Percentiles rank a stretch among this genome's conserved stretches.
phyloP scores from a whole-genome alignment of 1,140 invertebrate genomes.

The Agraylea sexmaculata region DNA sequence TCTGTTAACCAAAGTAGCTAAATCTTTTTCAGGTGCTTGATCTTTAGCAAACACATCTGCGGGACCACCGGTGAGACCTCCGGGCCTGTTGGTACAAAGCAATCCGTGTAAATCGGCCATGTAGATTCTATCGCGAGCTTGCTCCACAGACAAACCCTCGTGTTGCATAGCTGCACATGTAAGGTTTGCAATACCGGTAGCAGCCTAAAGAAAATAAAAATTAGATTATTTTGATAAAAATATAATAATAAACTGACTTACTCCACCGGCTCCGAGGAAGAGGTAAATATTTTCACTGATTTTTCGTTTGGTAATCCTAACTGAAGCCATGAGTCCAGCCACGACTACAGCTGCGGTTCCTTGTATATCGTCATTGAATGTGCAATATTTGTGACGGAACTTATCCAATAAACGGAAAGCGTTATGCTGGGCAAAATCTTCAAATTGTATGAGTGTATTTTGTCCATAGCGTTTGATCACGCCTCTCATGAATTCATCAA shows the following conservation, averaged over 20 bases:
- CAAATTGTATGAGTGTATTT: conserved; percentile 83
- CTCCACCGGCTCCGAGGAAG: conserved; percentile 87
- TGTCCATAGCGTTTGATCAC: conserved; percentile 84
- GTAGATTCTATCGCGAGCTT: conserved; percentile 76
- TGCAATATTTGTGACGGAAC: conserved; percentile 79
- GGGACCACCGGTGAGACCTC: conserved; percentile 62
- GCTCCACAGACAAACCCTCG: conserved; percentile 61
- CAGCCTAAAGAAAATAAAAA: conserved; percentile 44
- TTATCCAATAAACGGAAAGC: conserved; percentile 84
- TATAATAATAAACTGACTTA: conserved; percentile 24
- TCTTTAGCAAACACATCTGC: conserved; percentile 78
- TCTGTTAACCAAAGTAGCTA: conserved; percentile 66
- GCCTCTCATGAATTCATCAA: conserved; percentile 97
- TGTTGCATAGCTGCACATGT: conserved; percentile 77
- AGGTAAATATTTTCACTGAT: conserved; percentile 75
- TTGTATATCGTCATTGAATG: conserved; percentile 96
- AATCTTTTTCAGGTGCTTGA: conserved; percentile 58
- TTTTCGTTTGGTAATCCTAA: conserved; percentile 64
- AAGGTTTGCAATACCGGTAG: conserved; percentile 77
- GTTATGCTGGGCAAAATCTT: conserved; percentile 93
- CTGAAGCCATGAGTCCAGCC: conserved; percentile 75
- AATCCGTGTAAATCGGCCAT: conserved; percentile 81
- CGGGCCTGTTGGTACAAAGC: conserved; percentile 58
- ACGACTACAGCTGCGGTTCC: conserved; percentile 89
- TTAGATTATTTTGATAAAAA: too few relatives aligned